Conservation (phyloP, 2,113 vertebrate species). For the Rhea americana region DNA sequence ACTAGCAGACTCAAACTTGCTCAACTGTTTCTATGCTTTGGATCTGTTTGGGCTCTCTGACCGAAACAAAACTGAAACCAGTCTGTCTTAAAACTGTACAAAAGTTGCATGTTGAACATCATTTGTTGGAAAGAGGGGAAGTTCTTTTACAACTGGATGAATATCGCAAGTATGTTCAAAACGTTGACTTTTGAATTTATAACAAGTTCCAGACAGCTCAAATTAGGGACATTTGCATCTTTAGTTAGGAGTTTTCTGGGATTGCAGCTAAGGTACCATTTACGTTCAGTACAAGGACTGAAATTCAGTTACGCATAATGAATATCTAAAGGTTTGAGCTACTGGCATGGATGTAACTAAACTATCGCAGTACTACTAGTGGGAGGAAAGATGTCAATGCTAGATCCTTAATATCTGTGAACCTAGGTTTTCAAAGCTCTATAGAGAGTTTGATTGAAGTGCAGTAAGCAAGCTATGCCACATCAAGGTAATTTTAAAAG, state of each 20-base stretch:
- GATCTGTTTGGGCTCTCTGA: neutral
- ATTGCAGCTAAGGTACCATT: neutral
- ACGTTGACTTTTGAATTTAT: neutral
- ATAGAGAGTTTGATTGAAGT: neutral
- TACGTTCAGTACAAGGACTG: neutral
- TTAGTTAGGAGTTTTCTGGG: neutral
- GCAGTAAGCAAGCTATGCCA: neutral
- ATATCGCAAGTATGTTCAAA: neutral
- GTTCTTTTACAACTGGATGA: neutral
- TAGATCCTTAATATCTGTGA: neutral
- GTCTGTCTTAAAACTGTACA: neutral
- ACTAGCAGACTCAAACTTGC: neutral
- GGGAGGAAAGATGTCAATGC: neutral
- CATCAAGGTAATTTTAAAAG: constrained; percentile 38
- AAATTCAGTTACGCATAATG: neutral
- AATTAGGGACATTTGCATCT: neutral
- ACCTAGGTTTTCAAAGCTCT: neutral
- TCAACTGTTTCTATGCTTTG: neutral
- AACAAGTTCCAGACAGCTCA: neutral
- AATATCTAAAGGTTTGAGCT: neutral
- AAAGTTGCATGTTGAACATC: neutral
- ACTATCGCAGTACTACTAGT: neutral
- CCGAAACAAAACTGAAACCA: neutral
- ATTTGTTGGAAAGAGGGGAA: neutral
- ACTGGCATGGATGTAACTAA: neutral